Conservation (phyloP, 2,797 vertebrate species). For the Paramormyrops hopkinsi region DNA sequence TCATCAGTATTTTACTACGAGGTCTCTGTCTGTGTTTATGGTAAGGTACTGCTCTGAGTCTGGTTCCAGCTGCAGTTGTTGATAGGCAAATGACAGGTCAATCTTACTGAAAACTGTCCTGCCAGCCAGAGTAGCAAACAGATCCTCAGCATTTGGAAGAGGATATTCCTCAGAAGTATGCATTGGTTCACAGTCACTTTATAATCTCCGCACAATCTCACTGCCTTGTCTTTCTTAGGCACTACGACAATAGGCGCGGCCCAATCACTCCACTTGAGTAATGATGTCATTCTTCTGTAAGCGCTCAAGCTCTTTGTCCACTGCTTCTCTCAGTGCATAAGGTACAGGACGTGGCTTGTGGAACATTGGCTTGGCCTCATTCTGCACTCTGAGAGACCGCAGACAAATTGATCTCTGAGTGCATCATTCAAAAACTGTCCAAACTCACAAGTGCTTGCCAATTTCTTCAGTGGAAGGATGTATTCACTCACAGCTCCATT, state of each 20-base stretch:
- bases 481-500: too few species aligned
- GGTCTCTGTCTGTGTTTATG: too few species aligned
- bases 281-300: neutral
- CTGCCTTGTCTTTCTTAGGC: neutral
- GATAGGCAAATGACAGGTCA: neutral
- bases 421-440: too few species aligned
- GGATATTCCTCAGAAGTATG: neutral
- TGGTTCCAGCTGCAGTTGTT: neutral
- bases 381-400: too few species aligned
- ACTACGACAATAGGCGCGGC: neutral
- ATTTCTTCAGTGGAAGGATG: too few species aligned
- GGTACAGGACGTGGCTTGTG: too few species aligned
- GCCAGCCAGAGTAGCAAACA: neutral
- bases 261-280: neutral
- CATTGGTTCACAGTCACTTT: neutral
- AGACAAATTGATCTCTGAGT: too few species aligned
- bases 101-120: neutral
- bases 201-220: neutral
- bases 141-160: neutral
- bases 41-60: too few species aligned
- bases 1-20: neutral
- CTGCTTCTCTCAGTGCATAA: too few species aligned
- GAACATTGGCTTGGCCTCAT: too few species aligned
- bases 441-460: too few species aligned
- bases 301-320: too few species aligned